Percentiles rank a stretch among this genome's conserved stretches.
These are phyloP conservation scores for Chamaetylas fuelleborni DNA, from an alignment of 2,113 vertebrate species.

Conservation along the genomic window DNA sequence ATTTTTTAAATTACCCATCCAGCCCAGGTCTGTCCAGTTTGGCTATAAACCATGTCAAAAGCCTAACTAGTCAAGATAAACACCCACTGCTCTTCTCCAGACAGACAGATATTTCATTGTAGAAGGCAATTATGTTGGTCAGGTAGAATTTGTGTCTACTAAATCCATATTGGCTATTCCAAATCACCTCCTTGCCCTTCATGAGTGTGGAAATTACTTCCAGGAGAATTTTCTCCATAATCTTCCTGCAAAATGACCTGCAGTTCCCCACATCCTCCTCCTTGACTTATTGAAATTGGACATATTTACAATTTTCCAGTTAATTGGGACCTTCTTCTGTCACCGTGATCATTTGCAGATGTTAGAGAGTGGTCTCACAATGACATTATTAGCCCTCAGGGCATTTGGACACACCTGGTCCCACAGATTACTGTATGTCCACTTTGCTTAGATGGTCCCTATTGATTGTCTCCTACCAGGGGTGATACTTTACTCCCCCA, in stretches of 20 bases:
- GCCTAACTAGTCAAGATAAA: not conserved
- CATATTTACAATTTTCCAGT: not conserved
- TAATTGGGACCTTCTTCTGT: not conserved
- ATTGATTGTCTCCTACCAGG: not conserved
- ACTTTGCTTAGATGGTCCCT: not conserved
- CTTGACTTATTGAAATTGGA: not conserved
- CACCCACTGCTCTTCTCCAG: not conserved
- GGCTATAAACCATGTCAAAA: not conserved
- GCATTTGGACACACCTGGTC: not conserved
- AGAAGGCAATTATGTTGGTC: not conserved
- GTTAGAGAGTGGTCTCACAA: not conserved
- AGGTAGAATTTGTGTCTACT: not conserved
- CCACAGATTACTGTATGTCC: not conserved
- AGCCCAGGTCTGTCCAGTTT: not conserved
- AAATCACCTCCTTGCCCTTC: not conserved
- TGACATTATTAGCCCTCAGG: not conserved
- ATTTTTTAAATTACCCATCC: not conserved
- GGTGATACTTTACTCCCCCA: not conserved
- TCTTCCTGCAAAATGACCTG: not conserved
- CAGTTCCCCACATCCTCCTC: not conserved
- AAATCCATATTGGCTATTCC: not conserved
- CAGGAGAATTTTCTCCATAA: not conserved
- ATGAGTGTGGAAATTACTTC: not conserved
- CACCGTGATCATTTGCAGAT: not conserved
- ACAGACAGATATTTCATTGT: not conserved